These are phyloP conservation scores for Progne subis DNA, from an alignment of 2,113 vertebrate genomes.

Conservation along the genomic window DNA sequence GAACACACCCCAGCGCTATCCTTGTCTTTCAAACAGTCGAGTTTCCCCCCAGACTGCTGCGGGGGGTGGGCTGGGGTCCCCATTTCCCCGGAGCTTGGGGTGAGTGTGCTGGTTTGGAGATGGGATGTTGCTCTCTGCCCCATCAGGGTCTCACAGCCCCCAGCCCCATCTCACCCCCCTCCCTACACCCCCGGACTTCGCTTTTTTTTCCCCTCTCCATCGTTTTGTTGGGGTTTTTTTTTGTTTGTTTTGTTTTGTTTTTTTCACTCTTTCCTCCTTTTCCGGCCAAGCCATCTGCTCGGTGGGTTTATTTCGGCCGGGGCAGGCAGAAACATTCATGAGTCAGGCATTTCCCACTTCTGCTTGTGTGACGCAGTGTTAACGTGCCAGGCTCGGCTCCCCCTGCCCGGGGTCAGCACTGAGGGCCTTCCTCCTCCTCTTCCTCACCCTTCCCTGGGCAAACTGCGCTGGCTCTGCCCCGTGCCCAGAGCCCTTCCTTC, in stretches of 20 bases:
- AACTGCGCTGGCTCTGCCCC: not conserved
- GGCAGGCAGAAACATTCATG: conserved; percentile 5
- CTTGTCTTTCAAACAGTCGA: not conserved
- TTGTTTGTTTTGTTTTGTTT: not conserved
- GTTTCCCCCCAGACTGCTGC: not conserved
- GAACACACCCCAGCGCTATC: not conserved
- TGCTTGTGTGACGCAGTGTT: not conserved
- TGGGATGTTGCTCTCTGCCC: not conserved
- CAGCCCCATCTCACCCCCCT: not conserved
- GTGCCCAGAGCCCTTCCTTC: not conserved
- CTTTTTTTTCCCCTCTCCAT: not conserved
- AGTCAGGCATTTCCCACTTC: conserved; percentile 62
- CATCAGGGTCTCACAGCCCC: not conserved
- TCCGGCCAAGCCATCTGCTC: conserved; percentile 37
- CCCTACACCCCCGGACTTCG: rapidly evolving
- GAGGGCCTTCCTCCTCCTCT: not conserved
- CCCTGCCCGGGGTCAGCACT: not conserved
- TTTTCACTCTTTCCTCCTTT: not conserved
- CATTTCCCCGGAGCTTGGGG: rapidly evolving
- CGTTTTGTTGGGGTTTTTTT: not conserved
- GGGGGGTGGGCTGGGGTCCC: not conserved
- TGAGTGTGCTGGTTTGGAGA: not conserved
- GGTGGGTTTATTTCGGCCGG: conserved; percentile 13
- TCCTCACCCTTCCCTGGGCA: conserved; percentile 9
- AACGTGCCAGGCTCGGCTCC: not conserved